These are phyloP conservation scores for Drosophila melanica DNA, from an alignment of 1,140 invertebrate genomes.

Conservation along the genomic window DNA sequence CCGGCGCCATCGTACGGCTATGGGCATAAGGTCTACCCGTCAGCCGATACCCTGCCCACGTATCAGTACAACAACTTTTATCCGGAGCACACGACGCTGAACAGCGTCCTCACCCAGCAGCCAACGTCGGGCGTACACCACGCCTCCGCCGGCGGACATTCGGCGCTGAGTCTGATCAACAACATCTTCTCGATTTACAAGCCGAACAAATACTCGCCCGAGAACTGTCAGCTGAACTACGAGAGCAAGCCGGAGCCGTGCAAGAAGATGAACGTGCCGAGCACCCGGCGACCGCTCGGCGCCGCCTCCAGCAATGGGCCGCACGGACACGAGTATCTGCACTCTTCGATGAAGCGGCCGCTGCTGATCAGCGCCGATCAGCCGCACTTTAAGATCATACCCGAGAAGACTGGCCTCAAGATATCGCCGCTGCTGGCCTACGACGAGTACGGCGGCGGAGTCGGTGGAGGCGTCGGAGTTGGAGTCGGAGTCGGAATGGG, in stretches of 20 bases:
- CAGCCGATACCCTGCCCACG: slow-evolving; percentile 71
- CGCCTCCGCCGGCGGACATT: slow-evolving; percentile 69
- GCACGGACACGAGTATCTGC: slow-evolving; percentile 77
- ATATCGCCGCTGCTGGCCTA: slow-evolving; percentile 85
- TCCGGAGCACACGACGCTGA: slow-evolving; percentile 62
- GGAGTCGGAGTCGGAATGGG: slow-evolving; percentile 1
- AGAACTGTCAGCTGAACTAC: slow-evolving; percentile 81
- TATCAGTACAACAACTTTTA: slow-evolving; percentile 84
- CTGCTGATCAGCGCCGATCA: slow-evolving; percentile 83
- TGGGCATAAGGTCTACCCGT: slow-evolving; percentile 79
- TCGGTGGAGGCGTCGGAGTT: slow-evolving; percentile 26
- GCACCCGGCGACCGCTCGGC: slow-evolving; percentile 70
- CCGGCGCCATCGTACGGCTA: slow-evolving; percentile 40
- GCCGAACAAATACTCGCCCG: slow-evolving; percentile 82
- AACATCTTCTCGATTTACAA: slow-evolving; percentile 84
- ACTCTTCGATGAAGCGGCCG: slow-evolving; percentile 85
- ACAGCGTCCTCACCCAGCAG: slow-evolving; percentile 74
- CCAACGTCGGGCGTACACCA: slow-evolving; percentile 69
- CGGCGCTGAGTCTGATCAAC: slow-evolving; percentile 83
- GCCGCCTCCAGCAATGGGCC: slow-evolving; percentile 45
- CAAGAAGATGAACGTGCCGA: slow-evolving; percentile 84
- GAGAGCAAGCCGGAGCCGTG: slow-evolving; percentile 84
- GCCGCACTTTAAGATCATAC: slow-evolving; percentile 85
- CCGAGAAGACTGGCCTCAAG: slow-evolving; percentile 85
- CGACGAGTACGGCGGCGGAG: slow-evolving; percentile 70